Conservation (phyloP, 2,113 vertebrate genomes). For the Nannobrachium achirus region DNA sequence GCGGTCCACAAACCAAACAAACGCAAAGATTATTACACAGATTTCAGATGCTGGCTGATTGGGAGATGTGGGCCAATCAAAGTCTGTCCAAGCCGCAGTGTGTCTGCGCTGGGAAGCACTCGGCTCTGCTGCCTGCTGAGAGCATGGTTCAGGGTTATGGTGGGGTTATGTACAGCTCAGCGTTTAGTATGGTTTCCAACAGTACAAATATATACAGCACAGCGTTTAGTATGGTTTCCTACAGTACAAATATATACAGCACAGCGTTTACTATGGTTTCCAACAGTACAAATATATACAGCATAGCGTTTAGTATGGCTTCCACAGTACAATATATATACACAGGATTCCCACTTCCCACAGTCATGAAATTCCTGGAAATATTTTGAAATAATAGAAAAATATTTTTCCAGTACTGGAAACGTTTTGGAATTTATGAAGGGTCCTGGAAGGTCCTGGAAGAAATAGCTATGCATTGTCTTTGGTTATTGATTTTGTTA, state of each 20-base stretch:
- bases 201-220: background rate
- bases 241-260: background rate
- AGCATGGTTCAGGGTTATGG: background rate
- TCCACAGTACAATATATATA: no score
- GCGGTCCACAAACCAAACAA: slow-evolving; percentile 1
- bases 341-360: no score
- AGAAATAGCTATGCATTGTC: no score
- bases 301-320: background rate
- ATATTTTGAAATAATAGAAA: no score
- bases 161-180: background rate
- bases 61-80: slow-evolving; percentile 38
- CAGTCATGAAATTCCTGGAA: no score
- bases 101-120: background rate
- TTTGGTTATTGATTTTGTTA: no score
- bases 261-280: background rate
- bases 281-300: background rate
- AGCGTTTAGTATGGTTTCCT: no score
- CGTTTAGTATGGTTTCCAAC: no score
- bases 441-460: no score
- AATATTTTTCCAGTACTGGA: no score
- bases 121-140: slow-evolving; percentile 8
- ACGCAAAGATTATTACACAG: slow-evolving; percentile 6
- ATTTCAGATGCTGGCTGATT: slow-evolving; percentile 16
- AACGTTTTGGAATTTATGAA: no score
- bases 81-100: slow-evolving; percentile 9